A percentile compares a stretch with the other conserved stretches of the same genome.
phyloP scores from a whole-genome alignment of 2,888 invertebrate species.

The Limulus polyphemus region DNA sequence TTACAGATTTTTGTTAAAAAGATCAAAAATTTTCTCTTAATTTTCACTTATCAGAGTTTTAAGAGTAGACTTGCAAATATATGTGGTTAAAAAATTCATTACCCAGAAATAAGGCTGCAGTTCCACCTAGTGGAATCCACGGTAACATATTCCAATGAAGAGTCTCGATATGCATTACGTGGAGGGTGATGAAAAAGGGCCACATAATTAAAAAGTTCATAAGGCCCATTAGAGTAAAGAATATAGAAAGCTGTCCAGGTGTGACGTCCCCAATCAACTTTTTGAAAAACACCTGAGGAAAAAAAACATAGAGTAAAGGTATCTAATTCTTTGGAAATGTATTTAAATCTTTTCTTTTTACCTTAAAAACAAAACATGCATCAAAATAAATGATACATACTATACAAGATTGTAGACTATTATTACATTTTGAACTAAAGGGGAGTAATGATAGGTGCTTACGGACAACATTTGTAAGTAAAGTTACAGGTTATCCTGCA shows the following conservation, averaged over 20 bases:
- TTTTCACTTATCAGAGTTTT: too few species aligned
- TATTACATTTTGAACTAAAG: too few species aligned
- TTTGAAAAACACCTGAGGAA: slow-evolving; percentile 70
- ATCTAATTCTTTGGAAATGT: not conserved
- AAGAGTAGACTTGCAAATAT: too few species aligned
- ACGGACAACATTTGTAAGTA: too few species aligned
- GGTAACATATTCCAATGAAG: slow-evolving; percentile 70
- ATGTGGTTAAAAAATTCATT: not conserved
- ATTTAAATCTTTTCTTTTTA: not conserved
- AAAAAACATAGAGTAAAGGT: slow-evolving; percentile 2
- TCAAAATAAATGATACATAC: too few species aligned
- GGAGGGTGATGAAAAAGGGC: slow-evolving; percentile 65
- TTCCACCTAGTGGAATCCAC: slow-evolving; percentile 66
- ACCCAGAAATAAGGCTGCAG: slow-evolving; percentile 39
- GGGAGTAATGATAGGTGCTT: too few species aligned
- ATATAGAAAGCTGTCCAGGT: slow-evolving; percentile 79
- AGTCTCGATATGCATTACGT: slow-evolving; percentile 67
- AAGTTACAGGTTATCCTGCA: too few species aligned
- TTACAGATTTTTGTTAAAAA: slow-evolving; percentile 3
- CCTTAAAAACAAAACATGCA: too few species aligned
- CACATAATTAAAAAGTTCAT: slow-evolving; percentile 76
- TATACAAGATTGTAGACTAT: too few species aligned
- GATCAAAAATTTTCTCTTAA: too few species aligned
- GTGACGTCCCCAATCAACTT: slow-evolving; percentile 87
- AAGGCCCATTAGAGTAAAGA: slow-evolving; percentile 80